phyloP scores from a whole-genome alignment of 2,888 invertebrate genomes.

The Nudaria mundana region DNA sequence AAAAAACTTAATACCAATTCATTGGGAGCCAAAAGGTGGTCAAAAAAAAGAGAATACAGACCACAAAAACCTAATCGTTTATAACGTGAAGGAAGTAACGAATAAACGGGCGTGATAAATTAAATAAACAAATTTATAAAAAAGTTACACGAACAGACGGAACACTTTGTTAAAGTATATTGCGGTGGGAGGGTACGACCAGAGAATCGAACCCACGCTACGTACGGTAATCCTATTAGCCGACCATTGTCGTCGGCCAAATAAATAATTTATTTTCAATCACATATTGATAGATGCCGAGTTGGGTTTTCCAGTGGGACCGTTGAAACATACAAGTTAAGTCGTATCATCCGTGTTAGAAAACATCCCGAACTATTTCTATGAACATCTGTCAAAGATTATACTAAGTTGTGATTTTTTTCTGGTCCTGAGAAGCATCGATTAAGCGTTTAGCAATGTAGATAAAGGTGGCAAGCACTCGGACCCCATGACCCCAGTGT shows the following conservation, averaged over 20 bases:
- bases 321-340: constrained; percentile 40
- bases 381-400: background rate
- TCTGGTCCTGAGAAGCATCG: too few relatives aligned
- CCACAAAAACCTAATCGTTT: constrained; percentile 75
- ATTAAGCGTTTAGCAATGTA: too few relatives aligned
- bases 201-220: constrained; percentile 66
- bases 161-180: constrained; percentile 52
- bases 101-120: constrained; percentile 78
- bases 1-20: constrained; percentile 62
- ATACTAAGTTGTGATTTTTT: too few relatives aligned
- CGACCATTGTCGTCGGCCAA: constrained; percentile 64
- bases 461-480: too few relatives aligned
- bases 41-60: constrained; percentile 52
- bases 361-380: constrained; percentile 18
- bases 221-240: constrained; percentile 71
- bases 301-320: constrained; percentile 41
- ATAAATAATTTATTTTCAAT: constrained; percentile 74
- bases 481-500: too few relatives aligned
- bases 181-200: constrained; percentile 60
- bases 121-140: constrained; percentile 79
- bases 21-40: constrained; percentile 47
- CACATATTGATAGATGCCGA: constrained; percentile 47
- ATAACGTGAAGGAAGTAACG: constrained; percentile 72
- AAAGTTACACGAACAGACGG: constrained; percentile 56
- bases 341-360: constrained; percentile 41